These are phyloP conservation scores for Drosophila lacertosa DNA, from an alignment of 1,140 invertebrate genomes.

Conservation along the genomic window DNA sequence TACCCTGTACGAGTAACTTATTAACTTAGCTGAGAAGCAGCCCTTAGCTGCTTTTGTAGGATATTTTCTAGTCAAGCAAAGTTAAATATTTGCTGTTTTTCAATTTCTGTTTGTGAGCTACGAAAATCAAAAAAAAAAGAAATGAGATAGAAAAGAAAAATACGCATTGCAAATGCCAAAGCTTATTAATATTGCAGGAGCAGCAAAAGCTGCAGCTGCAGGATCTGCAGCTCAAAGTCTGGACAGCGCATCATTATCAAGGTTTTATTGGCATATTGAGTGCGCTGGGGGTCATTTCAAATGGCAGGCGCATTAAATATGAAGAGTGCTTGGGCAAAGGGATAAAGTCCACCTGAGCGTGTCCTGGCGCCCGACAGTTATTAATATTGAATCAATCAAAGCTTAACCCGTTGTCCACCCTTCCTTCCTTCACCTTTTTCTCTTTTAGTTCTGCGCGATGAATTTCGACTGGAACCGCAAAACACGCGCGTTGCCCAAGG, in stretches of 20 bases:
- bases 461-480: slow-evolving; percentile 92
- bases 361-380: slow-evolving; percentile 62
- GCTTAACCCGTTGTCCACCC: slow-evolving; percentile 40
- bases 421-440: background rate
- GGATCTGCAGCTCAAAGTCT: slow-evolving; percentile 55
- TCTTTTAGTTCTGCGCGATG: slow-evolving; percentile 90
- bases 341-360: slow-evolving; percentile 23
- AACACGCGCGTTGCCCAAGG: slow-evolving; percentile 91
- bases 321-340: slow-evolving; percentile 36
- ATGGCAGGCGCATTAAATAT: slow-evolving; percentile 63
- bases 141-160: slow-evolving; percentile 52
- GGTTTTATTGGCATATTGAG: slow-evolving; percentile 74
- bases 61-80: background rate
- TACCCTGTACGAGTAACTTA: slow-evolving; percentile 9
- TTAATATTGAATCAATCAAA: slow-evolving; percentile 83
- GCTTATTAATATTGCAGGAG: slow-evolving; percentile 79
- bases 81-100: slow-evolving; percentile 28
- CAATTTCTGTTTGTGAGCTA: slow-evolving; percentile 40
- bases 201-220: slow-evolving; percentile 25
- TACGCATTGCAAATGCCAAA: slow-evolving; percentile 81
- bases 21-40: too few species aligned
- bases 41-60: background rate
- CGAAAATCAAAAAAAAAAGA: too few species aligned
- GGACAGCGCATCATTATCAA: slow-evolving; percentile 70
- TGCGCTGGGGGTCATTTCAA: slow-evolving; percentile 10